Conservation (phyloP, 2,797 vertebrate species). For the Eulemur rubriventer region DNA sequence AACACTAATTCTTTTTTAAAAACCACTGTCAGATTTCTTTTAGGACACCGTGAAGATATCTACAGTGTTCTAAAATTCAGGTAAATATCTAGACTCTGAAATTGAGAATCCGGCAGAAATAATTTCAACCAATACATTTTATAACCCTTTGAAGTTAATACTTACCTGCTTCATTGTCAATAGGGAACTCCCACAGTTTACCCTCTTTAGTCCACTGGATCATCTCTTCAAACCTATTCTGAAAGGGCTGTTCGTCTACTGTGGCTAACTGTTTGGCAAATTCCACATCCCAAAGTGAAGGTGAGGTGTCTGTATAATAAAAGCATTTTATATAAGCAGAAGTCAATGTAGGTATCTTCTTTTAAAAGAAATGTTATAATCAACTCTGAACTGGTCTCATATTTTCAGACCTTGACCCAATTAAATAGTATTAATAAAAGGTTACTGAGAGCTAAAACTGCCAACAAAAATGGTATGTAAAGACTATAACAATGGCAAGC, state of each 20-base stretch:
- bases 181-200: conserved; percentile 95
- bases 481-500: neutral
- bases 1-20: neutral
- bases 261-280: conserved; percentile 88
- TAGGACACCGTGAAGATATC: neutral
- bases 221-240: conserved; percentile 95
- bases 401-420: neutral
- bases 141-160: neutral
- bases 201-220: conserved; percentile 97
- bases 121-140: neutral
- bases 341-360: neutral
- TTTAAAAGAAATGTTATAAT: neutral
- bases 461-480: neutral
- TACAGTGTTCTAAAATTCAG: neutral
- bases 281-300: conserved; percentile 95
- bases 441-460: neutral
- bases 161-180: conserved; percentile 94
- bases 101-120: neutral
- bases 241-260: conserved; percentile 83
- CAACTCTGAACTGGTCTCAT: neutral
- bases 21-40: neutral
- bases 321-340: conserved; percentile 9
- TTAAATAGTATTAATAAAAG: conserved; percentile 4
- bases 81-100: neutral
- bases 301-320: conserved; percentile 77